Evolutionary conservation across 2,797 vertebrate species (phyloP).

Genomic region (Pseudochirops corinnae): DNA sequence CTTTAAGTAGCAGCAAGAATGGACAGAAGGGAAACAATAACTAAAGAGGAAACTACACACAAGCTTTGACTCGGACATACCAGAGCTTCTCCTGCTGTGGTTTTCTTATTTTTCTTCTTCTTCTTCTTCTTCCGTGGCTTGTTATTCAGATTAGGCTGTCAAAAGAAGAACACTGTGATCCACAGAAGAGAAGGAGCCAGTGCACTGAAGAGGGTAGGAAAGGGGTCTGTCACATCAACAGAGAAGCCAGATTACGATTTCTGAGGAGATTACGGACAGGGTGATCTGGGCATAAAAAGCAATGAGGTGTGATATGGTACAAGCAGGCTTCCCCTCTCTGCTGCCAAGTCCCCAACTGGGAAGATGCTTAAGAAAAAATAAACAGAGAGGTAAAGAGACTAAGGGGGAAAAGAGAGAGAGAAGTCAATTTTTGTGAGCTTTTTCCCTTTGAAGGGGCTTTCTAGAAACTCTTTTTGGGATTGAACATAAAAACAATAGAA

Average conservation of each 20-base stretch:
- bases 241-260: neutral
- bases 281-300: neutral
- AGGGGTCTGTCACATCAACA: neutral
- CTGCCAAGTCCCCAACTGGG: neutral
- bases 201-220: neutral
- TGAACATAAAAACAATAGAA: neutral
- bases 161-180: slow-evolving; percentile 55
- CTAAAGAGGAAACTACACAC: neutral
- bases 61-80: slow-evolving; percentile 79
- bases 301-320: neutral
- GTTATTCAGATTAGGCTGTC: slow-evolving; percentile 84
- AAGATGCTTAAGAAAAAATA: neutral
- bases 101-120: slow-evolving; percentile 92
- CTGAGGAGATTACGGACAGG: neutral
- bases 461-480: neutral
- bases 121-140: slow-evolving; percentile 95
- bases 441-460: neutral
- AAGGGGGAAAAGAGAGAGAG: neutral
- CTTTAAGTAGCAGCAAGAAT: neutral
- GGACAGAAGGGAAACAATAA: neutral
- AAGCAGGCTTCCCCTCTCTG: neutral
- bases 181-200: neutral
- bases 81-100: slow-evolving; percentile 82
- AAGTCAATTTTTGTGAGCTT: neutral
- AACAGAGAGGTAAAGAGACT: neutral